phyloP scores from a whole-genome alignment of 1,140 invertebrate genomes.

The Heterodera schachtii region DNA sequence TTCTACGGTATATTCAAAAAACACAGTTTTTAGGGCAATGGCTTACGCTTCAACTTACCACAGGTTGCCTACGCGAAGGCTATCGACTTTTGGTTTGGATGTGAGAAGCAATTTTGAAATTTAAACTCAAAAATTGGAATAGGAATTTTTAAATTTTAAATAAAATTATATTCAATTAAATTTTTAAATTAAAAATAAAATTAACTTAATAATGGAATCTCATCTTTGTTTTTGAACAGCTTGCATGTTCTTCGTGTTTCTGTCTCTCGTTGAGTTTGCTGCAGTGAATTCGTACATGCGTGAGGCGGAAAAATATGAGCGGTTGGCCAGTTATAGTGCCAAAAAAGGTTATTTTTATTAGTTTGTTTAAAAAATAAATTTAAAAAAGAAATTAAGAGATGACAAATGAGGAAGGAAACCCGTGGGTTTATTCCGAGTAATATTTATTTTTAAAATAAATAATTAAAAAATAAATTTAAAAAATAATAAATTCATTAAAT shows the following conservation, averaged over 20 bases:
- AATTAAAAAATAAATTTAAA: too few relatives aligned
- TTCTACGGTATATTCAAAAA: too few relatives aligned
- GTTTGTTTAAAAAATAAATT: background rate
- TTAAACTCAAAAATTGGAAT: background rate
- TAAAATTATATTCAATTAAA: too few relatives aligned
- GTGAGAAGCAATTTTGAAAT: constrained; percentile 23
- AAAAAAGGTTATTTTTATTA: constrained; percentile 26
- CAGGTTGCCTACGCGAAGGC: constrained; percentile 54
- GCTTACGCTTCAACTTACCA: constrained; percentile 48
- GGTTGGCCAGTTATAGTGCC: constrained; percentile 47
- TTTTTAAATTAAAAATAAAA: too few relatives aligned
- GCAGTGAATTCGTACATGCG: constrained; percentile 63
- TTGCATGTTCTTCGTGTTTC: constrained; percentile 63
- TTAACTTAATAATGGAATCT: too few relatives aligned
- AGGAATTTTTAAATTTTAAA: too few relatives aligned
- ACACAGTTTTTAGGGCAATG: constrained; percentile 40
- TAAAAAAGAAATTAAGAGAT: background rate
- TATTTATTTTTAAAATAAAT: background rate
- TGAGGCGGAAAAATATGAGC: constrained; percentile 60
- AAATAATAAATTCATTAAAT: too few relatives aligned
- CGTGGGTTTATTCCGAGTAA: background rate
- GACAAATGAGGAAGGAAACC: background rate
- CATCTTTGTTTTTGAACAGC: constrained; percentile 20
- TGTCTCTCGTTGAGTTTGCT: constrained; percentile 60
- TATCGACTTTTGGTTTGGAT: constrained; percentile 53